Percentiles rank a stretch among this genome's conserved stretches.
phyloP scores from a whole-genome alignment of 1,140 invertebrate genomes.

The Hycleus cichorii region DNA sequence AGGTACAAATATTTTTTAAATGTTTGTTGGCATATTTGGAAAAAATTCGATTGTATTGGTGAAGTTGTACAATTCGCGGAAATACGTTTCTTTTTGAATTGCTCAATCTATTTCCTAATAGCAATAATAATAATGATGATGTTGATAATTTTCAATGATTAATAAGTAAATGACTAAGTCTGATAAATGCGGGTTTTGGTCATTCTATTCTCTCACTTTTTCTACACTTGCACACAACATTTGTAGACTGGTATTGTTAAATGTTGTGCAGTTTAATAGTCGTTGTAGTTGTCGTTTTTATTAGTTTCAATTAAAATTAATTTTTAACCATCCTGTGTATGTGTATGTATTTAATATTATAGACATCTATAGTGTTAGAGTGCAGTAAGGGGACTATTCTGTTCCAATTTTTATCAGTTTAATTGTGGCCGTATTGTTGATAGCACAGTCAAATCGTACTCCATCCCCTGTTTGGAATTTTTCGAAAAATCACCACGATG shows the following conservation, averaged over 20 bases:
- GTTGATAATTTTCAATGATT: constrained; percentile 1
- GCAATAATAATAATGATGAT: neutral
- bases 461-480: no score
- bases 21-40: no score
- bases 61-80: neutral
- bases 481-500: no score
- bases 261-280: neutral
- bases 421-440: no score
- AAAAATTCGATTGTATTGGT: no score
- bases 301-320: constrained; percentile 36
- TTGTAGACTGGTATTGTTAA: neutral
- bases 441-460: no score
- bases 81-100: neutral
- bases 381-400: no score
- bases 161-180: constrained; percentile 16
- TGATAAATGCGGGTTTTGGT: constrained; percentile 15
- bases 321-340: constrained; percentile 38
- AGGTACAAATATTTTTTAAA: no score
- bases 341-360: constrained; percentile 1
- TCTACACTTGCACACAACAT: neutral
- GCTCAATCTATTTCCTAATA: neutral
- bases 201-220: neutral
- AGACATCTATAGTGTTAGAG: no score
- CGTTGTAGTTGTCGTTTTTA: constrained; percentile 4
- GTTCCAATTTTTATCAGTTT: no score